Percentiles rank a stretch among this genome's conserved stretches.
Conservation (phyloP, 2,888 invertebrate genomes). For the Marronus borbonicus region DNA sequence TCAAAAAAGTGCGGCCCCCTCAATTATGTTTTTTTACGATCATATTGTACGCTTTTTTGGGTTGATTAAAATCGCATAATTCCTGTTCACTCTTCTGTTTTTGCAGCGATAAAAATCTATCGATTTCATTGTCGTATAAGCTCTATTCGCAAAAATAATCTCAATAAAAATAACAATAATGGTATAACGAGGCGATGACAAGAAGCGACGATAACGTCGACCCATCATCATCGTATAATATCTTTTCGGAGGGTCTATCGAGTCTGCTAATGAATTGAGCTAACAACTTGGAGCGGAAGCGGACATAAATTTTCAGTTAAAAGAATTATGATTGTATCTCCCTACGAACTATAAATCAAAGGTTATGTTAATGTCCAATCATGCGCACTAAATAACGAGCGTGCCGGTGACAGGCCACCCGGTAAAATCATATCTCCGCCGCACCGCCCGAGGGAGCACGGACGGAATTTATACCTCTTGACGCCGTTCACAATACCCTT, state of each 20-base stretch:
- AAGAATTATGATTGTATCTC: conserved; percentile 62
- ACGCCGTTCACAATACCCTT: conserved; percentile 52
- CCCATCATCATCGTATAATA: conserved; percentile 3
- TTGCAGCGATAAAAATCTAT: background rate
- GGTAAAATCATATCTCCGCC: conserved; percentile 56
- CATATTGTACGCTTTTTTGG: no score
- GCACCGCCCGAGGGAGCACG: conserved; percentile 24
- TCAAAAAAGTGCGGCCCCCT: no score
- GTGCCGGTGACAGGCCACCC: conserved; percentile 57
- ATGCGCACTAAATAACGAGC: conserved; percentile 61
- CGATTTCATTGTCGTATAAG: background rate
- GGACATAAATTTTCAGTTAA: conserved; percentile 59
- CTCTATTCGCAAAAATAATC: conserved; percentile 12
- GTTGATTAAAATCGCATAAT: no score
- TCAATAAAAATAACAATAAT: conserved; percentile 17
- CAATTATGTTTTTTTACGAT: no score
- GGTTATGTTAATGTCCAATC: conserved; percentile 65
- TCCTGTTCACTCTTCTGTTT: no score
- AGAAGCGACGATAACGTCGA: conserved; percentile 1
- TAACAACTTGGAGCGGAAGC: conserved; percentile 57
- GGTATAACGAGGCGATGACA: conserved; percentile 3
- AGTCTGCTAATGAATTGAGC: conserved; percentile 33
- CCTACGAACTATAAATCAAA: conserved; percentile 61
- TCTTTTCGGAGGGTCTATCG: conserved; percentile 18
- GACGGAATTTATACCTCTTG: conserved; percentile 52